Evolutionary conservation across 2,797 vertebrate genomes (phyloP).

Genomic region (Fundulus diaphanus): DNA sequence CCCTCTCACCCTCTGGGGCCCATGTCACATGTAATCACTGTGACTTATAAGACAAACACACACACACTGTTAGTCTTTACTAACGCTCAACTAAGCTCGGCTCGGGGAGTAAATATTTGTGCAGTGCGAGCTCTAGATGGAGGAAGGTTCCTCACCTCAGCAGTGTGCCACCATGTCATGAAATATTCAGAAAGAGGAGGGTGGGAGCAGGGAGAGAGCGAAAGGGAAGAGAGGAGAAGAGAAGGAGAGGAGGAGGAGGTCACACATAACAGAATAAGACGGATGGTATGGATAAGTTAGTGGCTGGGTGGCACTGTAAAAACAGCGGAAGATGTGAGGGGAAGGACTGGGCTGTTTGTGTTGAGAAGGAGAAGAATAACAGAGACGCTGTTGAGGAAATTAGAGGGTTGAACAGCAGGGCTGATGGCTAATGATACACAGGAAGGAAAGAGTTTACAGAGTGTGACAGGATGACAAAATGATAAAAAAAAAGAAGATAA

Average conservation of each 20-base stretch:
- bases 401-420: conserved; percentile 37
- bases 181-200: conserved; percentile 89
- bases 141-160: conserved; percentile 83
- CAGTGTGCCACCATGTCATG: conserved; percentile 85
- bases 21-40: conserved; percentile 86
- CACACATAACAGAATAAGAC: conserved; percentile 60
- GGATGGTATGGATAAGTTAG: conserved; percentile 51
- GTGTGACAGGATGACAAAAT: conserved; percentile 42
- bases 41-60: conserved; percentile 82
- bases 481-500: conserved; percentile 14
- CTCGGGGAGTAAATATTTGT: conserved; percentile 92
- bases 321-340: conserved; percentile 56
- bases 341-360: conserved; percentile 58
- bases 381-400: conserved; percentile 41
- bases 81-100: conserved; percentile 69
- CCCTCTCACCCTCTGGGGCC: conserved; percentile 75
- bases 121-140: conserved; percentile 84
- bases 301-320: conserved; percentile 44
- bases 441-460: conserved; percentile 32
- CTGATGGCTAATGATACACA: conserved; percentile 18
- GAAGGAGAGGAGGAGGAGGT: conserved; percentile 41
- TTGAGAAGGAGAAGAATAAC: conserved; percentile 36
- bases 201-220: conserved; percentile 28
- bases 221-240: conserved; percentile 25
- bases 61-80: conserved; percentile 51